Evolutionary conservation across 23 tunicate species (phyloP).

Genomic region (Styela clava): DNA sequence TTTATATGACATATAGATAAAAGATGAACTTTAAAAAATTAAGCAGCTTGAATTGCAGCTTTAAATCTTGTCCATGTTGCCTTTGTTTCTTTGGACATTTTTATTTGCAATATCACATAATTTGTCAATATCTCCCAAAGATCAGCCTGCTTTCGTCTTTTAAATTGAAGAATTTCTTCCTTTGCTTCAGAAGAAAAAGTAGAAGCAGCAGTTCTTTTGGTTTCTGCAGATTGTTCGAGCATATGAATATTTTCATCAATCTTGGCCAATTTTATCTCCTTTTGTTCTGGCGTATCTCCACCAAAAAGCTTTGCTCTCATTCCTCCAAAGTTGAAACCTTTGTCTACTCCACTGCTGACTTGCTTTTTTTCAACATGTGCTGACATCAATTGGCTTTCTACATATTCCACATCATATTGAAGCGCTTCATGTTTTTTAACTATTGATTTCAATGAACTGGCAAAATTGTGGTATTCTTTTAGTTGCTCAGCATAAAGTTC

Average conservation of each 20-base stretch:
- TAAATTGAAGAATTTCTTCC: conserved; percentile 8
- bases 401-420: conserved; percentile 88
- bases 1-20: background rate
- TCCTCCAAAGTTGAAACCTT: conserved; percentile 62
- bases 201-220: background rate
- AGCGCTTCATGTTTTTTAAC: conserved; percentile 80
- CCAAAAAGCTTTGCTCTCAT: conserved; percentile 71
- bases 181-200: conserved; percentile 7
- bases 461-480: conserved; percentile 83
- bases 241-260: conserved; percentile 52
- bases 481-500: conserved; percentile 77
- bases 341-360: conserved; percentile 43
- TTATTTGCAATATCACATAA: conserved; percentile 80
- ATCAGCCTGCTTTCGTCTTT: conserved; percentile 50
- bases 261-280: conserved; percentile 57
- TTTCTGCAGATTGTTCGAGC: conserved; percentile 29
- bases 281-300: conserved; percentile 62
- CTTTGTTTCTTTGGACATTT: conserved; percentile 60
- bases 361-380: conserved; percentile 61
- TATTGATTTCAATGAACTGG: conserved; percentile 71
- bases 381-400: conserved; percentile 49
- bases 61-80: conserved; percentile 63
- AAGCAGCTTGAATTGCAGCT: conserved; percentile 16
- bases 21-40: background rate
- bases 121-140: conserved; percentile 66